phyloP scores from a whole-genome alignment of 2,113 vertebrate species.

The Craseonycteris thonglongyai region DNA sequence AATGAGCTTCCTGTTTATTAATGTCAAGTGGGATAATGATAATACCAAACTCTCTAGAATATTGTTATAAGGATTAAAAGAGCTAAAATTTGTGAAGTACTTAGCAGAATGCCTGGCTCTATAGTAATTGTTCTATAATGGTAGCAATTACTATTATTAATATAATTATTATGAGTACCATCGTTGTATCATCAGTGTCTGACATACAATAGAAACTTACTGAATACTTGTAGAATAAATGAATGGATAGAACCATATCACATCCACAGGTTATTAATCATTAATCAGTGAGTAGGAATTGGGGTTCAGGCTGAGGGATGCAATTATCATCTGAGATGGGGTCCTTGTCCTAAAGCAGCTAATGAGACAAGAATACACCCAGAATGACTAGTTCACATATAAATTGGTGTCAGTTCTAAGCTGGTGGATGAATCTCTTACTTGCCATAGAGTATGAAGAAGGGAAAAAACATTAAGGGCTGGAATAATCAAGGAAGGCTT shows the following conservation, averaged over 20 bases:
- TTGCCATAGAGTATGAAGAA: neutral
- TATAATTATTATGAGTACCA: neutral
- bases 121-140: neutral
- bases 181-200: neutral
- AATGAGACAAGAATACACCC: neutral
- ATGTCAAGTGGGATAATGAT: neutral
- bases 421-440: neutral
- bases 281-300: neutral
- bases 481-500: neutral
- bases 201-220: neutral
- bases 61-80: conserved; percentile 25
- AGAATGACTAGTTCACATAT: neutral
- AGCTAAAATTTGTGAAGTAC: neutral
- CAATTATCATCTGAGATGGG: neutral
- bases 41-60: neutral
- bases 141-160: neutral
- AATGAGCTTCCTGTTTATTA: neutral
- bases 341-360: neutral
- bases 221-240: neutral
- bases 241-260: neutral
- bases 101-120: neutral
- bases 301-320: neutral
- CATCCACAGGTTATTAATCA: neutral
- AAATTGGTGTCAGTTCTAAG: neutral
- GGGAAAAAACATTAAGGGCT: neutral